Percentiles rank a stretch among this genome's conserved stretches.
These are phyloP conservation scores for Alouatta palliata DNA, from an alignment of 2,113 vertebrate genomes.

Conservation along the genomic window DNA sequence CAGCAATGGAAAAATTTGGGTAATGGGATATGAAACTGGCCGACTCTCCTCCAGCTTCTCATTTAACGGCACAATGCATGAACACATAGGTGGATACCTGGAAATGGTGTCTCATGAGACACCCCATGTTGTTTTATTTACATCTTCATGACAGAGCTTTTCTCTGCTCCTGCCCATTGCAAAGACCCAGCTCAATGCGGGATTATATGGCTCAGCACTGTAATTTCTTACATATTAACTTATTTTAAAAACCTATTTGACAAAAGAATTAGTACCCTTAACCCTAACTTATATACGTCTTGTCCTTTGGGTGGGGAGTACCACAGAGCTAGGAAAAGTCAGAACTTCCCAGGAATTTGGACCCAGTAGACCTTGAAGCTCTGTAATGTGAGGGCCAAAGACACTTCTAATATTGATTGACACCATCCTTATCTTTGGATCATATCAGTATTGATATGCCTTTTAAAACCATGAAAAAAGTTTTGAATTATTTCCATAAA, in stretches of 20 bases:
- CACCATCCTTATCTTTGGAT: neutral
- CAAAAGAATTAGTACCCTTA: neutral
- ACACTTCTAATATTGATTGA: neutral
- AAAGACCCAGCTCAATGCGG: neutral
- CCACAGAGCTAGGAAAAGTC: neutral
- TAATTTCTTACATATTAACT: neutral
- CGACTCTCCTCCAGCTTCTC: neutral
- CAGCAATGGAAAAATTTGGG: neutral
- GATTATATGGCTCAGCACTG: neutral
- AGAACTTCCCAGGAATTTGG: neutral
- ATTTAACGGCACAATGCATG: neutral
- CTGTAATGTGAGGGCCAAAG: neutral
- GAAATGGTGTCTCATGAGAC: neutral
- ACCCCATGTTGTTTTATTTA: rapidly evolving
- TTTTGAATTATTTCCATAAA: neutral
- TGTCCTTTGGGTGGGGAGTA: neutral
- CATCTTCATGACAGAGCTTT: neutral
- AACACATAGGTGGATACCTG: rapidly evolving
- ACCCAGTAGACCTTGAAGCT: neutral
- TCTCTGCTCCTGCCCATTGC: neutral
- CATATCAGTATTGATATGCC: neutral
- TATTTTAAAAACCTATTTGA: neutral
- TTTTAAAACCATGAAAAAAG: constrained; percentile 24
- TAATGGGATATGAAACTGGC: too few species aligned
- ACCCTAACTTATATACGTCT: neutral